Evolutionary conservation across 2,888 invertebrate genomes (phyloP).

Genomic region (Zele albiditarsus): DNA sequence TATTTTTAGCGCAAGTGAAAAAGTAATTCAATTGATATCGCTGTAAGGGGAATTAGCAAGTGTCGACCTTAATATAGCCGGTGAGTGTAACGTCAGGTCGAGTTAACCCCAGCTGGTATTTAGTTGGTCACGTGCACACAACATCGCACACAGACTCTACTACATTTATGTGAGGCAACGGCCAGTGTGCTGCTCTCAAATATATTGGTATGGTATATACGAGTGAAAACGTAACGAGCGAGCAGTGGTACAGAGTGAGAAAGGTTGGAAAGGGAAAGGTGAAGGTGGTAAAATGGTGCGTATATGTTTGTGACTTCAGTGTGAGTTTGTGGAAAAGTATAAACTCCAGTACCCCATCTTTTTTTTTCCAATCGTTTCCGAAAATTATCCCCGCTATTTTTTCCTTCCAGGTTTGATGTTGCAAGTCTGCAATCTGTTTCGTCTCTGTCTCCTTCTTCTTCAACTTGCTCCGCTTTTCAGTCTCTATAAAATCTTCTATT

Average conservation of each 20-base stretch:
- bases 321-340: background rate
- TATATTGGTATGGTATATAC: background rate
- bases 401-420: background rate
- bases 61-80: slow-evolving; percentile 20
- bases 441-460: background rate
- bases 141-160: background rate
- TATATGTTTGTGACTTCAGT: background rate
- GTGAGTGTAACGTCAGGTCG: slow-evolving; percentile 27
- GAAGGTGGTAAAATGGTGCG: background rate
- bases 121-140: slow-evolving; percentile 20
- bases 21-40: slow-evolving; percentile 20
- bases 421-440: background rate
- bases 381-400: background rate
- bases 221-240: background rate
- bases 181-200: background rate
- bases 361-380: background rate
- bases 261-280: background rate
- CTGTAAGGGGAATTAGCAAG: slow-evolving; percentile 22
- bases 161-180: background rate
- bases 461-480: background rate
- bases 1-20: background rate
- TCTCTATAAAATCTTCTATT: background rate
- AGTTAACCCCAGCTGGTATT: slow-evolving; percentile 29
- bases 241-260: background rate
- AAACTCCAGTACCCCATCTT: background rate